These are phyloP conservation scores for Porites cylindrica DNA, from an alignment of 92 coral and sea anemone genomes.

Conservation along the genomic window DNA sequence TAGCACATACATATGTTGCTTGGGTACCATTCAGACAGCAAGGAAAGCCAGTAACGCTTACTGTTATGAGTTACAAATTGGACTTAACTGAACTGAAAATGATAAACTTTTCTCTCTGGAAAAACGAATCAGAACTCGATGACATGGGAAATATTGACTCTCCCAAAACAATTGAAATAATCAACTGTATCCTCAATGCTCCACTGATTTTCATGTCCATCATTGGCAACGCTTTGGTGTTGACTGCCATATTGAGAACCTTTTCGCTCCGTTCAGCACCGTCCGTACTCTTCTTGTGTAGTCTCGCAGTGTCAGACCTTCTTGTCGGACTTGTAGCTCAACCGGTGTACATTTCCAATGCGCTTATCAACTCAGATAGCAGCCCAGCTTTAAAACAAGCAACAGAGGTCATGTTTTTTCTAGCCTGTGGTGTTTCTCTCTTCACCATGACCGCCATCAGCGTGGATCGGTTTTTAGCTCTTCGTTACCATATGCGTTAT, in stretches of 20 bases:
- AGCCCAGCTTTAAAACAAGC: not conserved
- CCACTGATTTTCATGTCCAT: not conserved
- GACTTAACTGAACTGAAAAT: not conserved
- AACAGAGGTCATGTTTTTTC: not conserved
- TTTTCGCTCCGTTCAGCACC: not conserved
- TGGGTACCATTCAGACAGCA: too few species aligned
- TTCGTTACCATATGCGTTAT: conserved; percentile 29
- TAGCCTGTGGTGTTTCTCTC: not conserved
- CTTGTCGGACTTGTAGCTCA: not conserved
- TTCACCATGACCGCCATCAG: not conserved
- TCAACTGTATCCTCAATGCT: not conserved
- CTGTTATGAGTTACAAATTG: too few species aligned
- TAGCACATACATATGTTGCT: too few species aligned
- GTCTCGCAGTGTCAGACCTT: not conserved
- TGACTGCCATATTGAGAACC: not conserved
- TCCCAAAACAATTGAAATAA: not conserved
- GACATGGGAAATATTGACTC: not conserved
- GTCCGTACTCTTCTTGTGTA: not conserved
- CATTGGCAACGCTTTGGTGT: not conserved
- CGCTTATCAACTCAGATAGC: not conserved
- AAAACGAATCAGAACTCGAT: not conserved
- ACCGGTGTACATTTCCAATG: not conserved
- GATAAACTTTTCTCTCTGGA: not conserved
- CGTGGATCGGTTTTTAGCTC: conserved; percentile 23
- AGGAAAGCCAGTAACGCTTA: too few species aligned